Conservation (phyloP, 2,797 vertebrate species). For the Benthosema pterotum region DNA sequence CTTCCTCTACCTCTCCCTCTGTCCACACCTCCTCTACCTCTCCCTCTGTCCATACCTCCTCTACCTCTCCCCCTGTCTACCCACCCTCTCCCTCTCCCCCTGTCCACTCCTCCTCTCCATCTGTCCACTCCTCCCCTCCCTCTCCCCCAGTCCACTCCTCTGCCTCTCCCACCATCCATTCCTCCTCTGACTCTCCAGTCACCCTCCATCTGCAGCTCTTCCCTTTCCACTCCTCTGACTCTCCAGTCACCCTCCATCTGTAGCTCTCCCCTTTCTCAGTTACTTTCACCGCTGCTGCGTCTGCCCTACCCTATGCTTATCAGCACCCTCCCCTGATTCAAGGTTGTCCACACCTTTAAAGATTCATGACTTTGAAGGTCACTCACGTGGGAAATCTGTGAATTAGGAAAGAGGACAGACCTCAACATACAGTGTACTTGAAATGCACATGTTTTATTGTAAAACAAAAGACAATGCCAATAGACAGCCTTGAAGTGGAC, state of each 20-base stretch:
- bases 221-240: neutral
- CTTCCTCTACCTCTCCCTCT: neutral
- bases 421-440: too few relatives aligned
- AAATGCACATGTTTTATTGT: too few relatives aligned
- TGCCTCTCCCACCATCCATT: neutral
- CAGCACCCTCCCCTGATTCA: too few relatives aligned
- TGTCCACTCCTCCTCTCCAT: neutral
- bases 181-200: slow-evolving; percentile 22
- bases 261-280: neutral
- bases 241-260: too few relatives aligned
- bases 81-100: neutral
- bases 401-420: neutral
- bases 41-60: neutral
- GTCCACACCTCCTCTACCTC: neutral
- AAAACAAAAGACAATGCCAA: neutral
- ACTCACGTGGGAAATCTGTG: neutral
- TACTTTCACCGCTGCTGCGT: neutral
- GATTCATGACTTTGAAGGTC: slow-evolving; percentile 1
- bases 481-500: too few relatives aligned
- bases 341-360: slow-evolving; percentile 39
- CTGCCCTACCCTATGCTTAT: neutral
- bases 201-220: neutral
- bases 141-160: neutral
- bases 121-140: too few relatives aligned
- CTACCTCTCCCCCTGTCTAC: neutral